These are phyloP conservation scores for Pygoscelis antarcticus DNA, from an alignment of 2,113 vertebrate species.

Conservation along the genomic window DNA sequence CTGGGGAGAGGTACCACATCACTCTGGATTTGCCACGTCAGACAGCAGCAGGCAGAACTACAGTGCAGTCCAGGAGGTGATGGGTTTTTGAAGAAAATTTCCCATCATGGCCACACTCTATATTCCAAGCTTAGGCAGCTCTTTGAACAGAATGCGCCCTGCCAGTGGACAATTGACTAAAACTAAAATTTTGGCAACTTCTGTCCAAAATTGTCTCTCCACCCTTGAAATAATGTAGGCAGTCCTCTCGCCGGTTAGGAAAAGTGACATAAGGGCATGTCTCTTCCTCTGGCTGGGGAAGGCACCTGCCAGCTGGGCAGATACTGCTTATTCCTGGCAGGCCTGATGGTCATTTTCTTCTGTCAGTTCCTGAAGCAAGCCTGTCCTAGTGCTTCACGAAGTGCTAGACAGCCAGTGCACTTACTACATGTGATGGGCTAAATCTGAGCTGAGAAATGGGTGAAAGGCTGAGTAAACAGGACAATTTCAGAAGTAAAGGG, in stretches of 20 bases:
- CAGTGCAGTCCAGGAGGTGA: not conserved
- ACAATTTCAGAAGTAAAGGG: not conserved
- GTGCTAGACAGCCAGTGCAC: not conserved
- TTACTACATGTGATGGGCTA: not conserved
- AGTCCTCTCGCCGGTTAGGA: not conserved
- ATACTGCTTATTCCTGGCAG: not conserved
- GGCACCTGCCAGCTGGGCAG: not conserved
- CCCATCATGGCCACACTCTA: accelerated
- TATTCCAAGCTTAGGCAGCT: not conserved
- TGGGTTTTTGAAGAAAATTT: not conserved
- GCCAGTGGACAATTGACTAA: accelerated
- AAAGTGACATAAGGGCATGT: not conserved
- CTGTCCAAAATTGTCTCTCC: not conserved
- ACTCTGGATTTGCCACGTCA: not conserved
- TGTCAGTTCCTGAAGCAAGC: not conserved
- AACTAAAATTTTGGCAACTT: accelerated
- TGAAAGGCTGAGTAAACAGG: not conserved
- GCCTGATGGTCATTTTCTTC: not conserved
- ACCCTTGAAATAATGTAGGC: not conserved
- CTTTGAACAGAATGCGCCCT: accelerated
- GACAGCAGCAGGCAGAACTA: not conserved
- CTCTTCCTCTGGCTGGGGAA: not conserved
- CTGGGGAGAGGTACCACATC: accelerated
- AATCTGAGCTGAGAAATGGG: not conserved
- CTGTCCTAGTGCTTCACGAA: not conserved